phyloP scores from a whole-genome alignment of 2,113 vertebrate genomes.

The Amia ocellicauda region DNA sequence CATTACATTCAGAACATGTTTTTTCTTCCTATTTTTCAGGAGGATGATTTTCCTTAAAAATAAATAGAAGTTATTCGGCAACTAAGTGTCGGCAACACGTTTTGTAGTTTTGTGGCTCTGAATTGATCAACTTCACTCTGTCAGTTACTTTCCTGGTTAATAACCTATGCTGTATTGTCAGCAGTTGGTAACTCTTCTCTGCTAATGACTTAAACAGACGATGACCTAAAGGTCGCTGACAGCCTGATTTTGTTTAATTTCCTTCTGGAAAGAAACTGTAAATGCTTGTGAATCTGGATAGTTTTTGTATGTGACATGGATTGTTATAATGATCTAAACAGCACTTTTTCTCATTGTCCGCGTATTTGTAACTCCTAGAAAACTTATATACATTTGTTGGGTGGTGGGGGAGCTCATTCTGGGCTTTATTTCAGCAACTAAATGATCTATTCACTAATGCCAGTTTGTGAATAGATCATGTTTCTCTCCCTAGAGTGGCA shows the following conservation, averaged over 20 bases:
- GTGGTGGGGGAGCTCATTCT: no score
- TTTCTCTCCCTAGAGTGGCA: no score
- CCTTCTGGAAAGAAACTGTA: constrained; percentile 21
- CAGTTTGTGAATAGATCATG: no score
- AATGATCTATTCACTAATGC: no score
- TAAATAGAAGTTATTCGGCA: no score
- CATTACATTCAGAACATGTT: neutral
- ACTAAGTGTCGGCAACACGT: no score
- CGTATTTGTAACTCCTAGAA: no score
- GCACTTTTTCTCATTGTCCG: no score
- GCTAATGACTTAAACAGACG: constrained; percentile 34
- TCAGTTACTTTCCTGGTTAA: constrained; percentile 14
- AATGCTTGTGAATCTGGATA: constrained; percentile 1
- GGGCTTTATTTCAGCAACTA: no score
- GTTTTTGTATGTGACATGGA: constrained; percentile 12
- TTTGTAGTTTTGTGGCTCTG: constrained; percentile 9
- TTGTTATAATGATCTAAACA: neutral
- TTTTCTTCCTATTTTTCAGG: constrained; percentile 28
- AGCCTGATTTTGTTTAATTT: constrained; percentile 39
- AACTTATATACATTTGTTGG: no score
- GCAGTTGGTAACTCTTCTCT: neutral
- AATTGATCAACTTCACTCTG: neutral
- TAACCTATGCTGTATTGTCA: constrained; percentile 16
- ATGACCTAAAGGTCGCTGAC: constrained; percentile 22
- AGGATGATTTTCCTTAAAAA: neutral